A percentile compares a stretch with the other conserved stretches of the same genome.
These are phyloP conservation scores for Eulemur rufifrons DNA, from an alignment of 2,113 vertebrate genomes.

Conservation along the genomic window DNA sequence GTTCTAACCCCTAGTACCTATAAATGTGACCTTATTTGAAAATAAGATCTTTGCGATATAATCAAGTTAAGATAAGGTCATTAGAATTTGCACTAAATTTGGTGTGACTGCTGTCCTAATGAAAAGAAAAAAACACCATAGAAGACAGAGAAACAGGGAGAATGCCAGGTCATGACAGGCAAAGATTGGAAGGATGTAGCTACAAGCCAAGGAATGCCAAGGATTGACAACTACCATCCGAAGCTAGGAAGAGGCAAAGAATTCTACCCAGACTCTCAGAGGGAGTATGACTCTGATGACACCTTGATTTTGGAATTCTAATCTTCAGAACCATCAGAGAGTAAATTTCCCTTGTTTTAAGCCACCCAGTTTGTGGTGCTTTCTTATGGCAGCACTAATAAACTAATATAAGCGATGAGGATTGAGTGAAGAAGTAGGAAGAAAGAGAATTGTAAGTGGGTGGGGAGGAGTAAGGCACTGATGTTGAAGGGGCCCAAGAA, in stretches of 20 bases:
- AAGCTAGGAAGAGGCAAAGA: not conserved
- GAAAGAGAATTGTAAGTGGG: not conserved
- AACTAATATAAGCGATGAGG: not conserved
- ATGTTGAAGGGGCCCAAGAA: not conserved
- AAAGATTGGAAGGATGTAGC: not conserved
- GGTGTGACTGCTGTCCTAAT: not conserved
- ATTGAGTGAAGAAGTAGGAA: not conserved
- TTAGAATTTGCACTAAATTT: not conserved
- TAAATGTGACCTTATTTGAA: not conserved
- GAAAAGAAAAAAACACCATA: not conserved
- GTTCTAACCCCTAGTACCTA: not conserved
- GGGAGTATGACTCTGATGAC: not conserved
- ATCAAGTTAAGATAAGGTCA: not conserved
- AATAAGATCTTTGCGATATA: not conserved
- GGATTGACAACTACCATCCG: not conserved
- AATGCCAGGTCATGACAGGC: not conserved
- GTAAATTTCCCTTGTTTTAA: not conserved
- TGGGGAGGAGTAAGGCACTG: not conserved
- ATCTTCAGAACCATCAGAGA: not conserved
- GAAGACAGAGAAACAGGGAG: not conserved
- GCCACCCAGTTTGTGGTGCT: not conserved
- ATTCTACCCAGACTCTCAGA: not conserved
- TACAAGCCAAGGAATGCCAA: not conserved
- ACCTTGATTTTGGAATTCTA: not conserved
- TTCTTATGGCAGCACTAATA: not conserved